These are phyloP conservation scores for Drosophila micromelanica DNA, from an alignment of 1,140 invertebrate species.

Conservation along the genomic window DNA sequence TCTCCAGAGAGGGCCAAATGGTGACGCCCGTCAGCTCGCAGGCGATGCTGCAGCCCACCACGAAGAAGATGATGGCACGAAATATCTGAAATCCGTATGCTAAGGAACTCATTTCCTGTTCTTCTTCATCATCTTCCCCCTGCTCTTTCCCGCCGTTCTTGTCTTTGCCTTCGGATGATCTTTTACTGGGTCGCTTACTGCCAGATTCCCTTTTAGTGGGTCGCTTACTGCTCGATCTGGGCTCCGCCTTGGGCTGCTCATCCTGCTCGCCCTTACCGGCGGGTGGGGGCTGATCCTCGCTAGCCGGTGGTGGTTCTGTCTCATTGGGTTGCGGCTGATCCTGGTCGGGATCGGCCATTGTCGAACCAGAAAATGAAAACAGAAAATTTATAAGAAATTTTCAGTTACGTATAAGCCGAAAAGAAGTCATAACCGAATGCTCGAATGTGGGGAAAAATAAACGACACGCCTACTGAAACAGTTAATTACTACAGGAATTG, in stretches of 20 bases:
- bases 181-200: no score
- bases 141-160: neutral
- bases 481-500: neutral
- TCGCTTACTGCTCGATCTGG: neutral
- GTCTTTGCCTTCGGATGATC: neutral
- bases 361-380: neutral
- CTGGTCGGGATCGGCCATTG: conserved; percentile 11
- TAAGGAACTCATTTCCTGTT: neutral
- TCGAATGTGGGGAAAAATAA: neutral
- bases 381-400: neutral
- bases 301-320: neutral
- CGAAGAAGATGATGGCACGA: conserved; percentile 18
- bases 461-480: conserved; percentile 22
- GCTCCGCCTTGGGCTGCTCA: neutral
- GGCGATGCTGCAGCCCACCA: conserved; percentile 16
- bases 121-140: neutral
- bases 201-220: no score
- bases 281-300: neutral
- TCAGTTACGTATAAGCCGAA: neutral
- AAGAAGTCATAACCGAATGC: neutral
- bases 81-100: conserved; percentile 7
- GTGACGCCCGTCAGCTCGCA: conserved; percentile 19
- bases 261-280: no score
- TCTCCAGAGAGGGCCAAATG: conserved; percentile 10
- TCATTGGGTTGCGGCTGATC: neutral